Evolutionary conservation across 1,140 invertebrate species (phyloP), one percentile per base, ranked within the genome.

Genomic region (Nylanderia fulva): DNA sequence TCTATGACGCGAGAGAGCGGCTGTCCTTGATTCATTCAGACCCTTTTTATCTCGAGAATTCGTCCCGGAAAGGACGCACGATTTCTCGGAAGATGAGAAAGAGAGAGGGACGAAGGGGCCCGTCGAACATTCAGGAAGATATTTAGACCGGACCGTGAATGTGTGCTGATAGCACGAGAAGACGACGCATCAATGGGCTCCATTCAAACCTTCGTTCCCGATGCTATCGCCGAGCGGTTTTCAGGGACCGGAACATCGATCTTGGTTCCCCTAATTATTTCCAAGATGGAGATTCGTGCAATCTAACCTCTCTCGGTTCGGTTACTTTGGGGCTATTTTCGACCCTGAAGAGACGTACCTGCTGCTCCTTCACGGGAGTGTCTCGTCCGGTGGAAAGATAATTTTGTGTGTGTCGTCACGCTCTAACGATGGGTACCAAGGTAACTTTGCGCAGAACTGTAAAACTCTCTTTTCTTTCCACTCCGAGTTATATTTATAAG

Each of bases 191-290:
- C 93, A 93, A 94, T 93, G 93, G 91, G 90, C 91, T 91, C 92
- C 94, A 95, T 95, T 95, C 94, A n/a, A n/a, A 95, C 86, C 91
- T 90, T 89, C 90, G 85, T 87, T 72, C 79, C 88, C 86, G 94
- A 95, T 95, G 90, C 90, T 94, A 95, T 95, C 94, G 87, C 61
- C 79, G 88, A 91, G 90, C 92, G 92, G 91, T 93, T 94, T 93
- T 92, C 87, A 86, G 79, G 15, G 85, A 58, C 90, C 88, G 88
- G 91, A 91, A 94, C 93, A 94, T 95, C 94, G 93, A 94, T 95
- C 94, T 94, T 95, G 92, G 90, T 93, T 91, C 90, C 90, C 92
- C 93, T 95, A 95, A 95, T 95, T 95, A 95, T 95, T 94, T 93
- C 88, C 91, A 93, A 93, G 92, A 93, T 93, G 93, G 92, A 93